These are phyloP conservation scores for Idaea dimidiata DNA, from an alignment of 2,888 invertebrate species.

Conservation along the genomic window DNA sequence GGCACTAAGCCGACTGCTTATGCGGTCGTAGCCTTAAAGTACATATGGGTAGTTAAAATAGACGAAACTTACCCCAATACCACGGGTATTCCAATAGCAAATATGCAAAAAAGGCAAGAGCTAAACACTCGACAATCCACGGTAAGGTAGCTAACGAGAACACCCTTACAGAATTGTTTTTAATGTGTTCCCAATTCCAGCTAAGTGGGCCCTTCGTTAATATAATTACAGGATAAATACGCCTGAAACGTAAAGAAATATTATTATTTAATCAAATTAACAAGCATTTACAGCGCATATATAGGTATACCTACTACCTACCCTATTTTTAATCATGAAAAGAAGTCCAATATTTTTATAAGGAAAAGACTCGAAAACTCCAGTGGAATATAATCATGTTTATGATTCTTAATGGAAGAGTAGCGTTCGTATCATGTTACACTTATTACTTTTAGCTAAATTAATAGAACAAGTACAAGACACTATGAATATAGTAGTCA, in stretches of 20 bases:
- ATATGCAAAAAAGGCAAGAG: constrained; percentile 64
- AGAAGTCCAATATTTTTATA: constrained; percentile 2
- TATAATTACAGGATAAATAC: constrained; percentile 74
- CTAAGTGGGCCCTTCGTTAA: constrained; percentile 71
- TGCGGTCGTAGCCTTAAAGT: too few relatives aligned
- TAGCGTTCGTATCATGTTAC: neutral
- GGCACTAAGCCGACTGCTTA: too few relatives aligned
- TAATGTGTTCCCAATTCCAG: constrained; percentile 77
- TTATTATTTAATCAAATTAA: constrained; percentile 16
- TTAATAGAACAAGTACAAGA: neutral
- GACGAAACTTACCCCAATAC: constrained; percentile 69
- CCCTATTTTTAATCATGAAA: neutral
- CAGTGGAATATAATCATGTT: neutral
- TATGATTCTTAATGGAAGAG: neutral
- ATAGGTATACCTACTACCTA: too few relatives aligned
- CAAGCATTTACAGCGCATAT: constrained; percentile 5
- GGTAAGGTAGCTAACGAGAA: constrained; percentile 74
- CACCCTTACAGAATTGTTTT: constrained; percentile 70
- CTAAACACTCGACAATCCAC: constrained; percentile 73
- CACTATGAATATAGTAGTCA: neutral
- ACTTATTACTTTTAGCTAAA: neutral
- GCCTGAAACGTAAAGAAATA: constrained; percentile 51
- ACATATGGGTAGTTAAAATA: neutral
- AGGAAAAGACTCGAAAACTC: neutral
- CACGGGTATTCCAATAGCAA: constrained; percentile 70